These are phyloP conservation scores for Asobara japonica DNA, from an alignment of 1,140 invertebrate species.

Conservation along the genomic window DNA sequence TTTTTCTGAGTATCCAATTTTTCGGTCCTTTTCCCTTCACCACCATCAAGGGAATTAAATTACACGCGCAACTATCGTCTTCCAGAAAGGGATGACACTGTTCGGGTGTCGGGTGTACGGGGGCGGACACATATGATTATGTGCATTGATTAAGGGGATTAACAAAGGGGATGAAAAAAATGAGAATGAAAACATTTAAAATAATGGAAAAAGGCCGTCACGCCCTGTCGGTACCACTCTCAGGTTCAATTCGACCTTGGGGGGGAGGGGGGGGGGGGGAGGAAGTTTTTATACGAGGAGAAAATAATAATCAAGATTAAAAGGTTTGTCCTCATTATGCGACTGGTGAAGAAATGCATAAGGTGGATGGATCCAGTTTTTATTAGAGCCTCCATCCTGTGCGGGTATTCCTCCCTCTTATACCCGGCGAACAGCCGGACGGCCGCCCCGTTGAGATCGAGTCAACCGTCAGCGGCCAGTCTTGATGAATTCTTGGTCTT, in stretches of 20 bases:
- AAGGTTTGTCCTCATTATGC: slow-evolving; percentile 38
- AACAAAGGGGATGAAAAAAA: slow-evolving; percentile 8
- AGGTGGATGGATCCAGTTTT: slow-evolving; percentile 39
- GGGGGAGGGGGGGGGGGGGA: too few relatives aligned
- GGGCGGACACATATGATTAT: slow-evolving; percentile 45
- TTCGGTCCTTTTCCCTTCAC: background rate
- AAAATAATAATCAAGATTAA: slow-evolving; percentile 42
- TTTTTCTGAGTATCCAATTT: too few relatives aligned
- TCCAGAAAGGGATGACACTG: slow-evolving; percentile 25
- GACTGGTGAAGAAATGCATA: slow-evolving; percentile 5
- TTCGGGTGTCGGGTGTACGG: slow-evolving; percentile 42
- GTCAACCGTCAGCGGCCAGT: slow-evolving; percentile 6
- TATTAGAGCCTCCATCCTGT: slow-evolving; percentile 27
- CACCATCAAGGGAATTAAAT: slow-evolving; percentile 20
- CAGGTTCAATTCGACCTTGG: slow-evolving; percentile 11
- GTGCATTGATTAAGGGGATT: slow-evolving; percentile 53
- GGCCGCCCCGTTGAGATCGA: background rate
- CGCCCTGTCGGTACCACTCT: slow-evolving; percentile 33
- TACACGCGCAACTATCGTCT: slow-evolving; percentile 29
- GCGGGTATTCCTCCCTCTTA: slow-evolving; percentile 6
- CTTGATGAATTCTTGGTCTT: background rate
- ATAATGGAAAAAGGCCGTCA: slow-evolving; percentile 27
- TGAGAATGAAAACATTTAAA: background rate
- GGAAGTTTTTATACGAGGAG: slow-evolving; percentile 13
- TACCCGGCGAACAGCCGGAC: background rate